Evolutionary conservation across 2,797 vertebrate genomes (phyloP).

Genomic region (Chelon auratus): DNA sequence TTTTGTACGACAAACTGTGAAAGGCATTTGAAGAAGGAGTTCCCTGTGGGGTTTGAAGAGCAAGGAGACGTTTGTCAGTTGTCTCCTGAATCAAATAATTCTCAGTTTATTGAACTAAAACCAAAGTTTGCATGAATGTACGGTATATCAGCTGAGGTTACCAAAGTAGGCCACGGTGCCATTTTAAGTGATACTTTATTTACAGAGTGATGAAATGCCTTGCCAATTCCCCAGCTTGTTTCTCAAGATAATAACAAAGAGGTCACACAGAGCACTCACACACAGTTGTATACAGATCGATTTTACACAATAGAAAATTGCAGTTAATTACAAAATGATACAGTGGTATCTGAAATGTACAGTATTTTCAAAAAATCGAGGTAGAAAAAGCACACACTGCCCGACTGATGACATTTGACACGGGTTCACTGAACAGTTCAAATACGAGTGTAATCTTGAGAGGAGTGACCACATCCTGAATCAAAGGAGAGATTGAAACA

Average conservation of each 20-base stretch:
- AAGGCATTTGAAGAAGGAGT: conserved; percentile 20
- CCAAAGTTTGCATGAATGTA: conserved; percentile 4
- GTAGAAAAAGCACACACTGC: conserved; percentile 81
- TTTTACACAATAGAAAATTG: conserved; percentile 70
- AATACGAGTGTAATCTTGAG: conserved; percentile 7
- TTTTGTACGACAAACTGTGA: conserved; percentile 25
- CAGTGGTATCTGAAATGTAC: conserved; percentile 58
- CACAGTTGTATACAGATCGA: conserved; percentile 47
- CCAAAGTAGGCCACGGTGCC: conserved; percentile 30
- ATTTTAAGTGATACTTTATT: conserved; percentile 76
- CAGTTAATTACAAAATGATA: conserved; percentile 66
- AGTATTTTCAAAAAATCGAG: conserved; percentile 76
- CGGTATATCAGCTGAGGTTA: conserved; percentile 9
- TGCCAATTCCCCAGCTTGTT: conserved; percentile 39
- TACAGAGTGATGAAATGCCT: conserved; percentile 71
- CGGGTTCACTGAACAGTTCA: conserved; percentile 42
- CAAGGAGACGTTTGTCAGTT: conserved; percentile 21
- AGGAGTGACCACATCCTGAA: conserved; percentile 39
- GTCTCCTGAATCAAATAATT: conserved; percentile 23
- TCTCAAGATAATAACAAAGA: conserved; percentile 53
- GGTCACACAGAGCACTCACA: conserved; percentile 49
- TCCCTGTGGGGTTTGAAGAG: conserved; percentile 14
- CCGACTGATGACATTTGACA: conserved; percentile 62
- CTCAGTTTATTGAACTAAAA: background rate
- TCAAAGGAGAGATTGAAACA: conserved; percentile 15